Base-by-base conservation (phyloP, 1,140 invertebrate species). In the Pteromalus puparum region DNA sequence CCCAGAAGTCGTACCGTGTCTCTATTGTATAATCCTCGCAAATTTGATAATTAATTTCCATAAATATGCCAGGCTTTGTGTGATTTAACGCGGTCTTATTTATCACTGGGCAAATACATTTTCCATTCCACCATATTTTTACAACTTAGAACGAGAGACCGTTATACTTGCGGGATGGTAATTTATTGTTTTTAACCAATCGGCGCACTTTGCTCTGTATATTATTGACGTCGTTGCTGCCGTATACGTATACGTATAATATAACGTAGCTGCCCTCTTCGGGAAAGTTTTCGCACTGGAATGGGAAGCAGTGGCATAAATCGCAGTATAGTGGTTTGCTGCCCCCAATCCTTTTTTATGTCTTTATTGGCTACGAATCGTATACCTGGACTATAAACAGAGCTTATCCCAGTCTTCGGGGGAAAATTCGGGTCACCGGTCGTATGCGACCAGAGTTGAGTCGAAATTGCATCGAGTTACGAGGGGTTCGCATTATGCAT, bases 151-250 rank as follows among this genome's bases (percentile, higher is more conserved):
- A 61, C 18, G 3, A 6, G 3, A 6, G 53, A 61, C 53, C 53
- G 53, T 61, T 61, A 61, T 61, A 61, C 53, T 61, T 61, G 18
- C 18, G 53, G 53, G 21, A 61, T 4, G 21, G 1, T 83, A 78
- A 79, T 86, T 81, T 80, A 84, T 80, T 75, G 79, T 82, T 82
- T 80, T 81, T 82, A 78, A 81, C 74, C 76, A n/a, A 81, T 75
- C 30, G 28, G n/a, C n/a, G 53, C 61, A 76, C 65, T 82, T 74
- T 65, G 30, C 3, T 5, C 3, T 34, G 74, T 82, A 61, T 61
- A 61, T 61, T 82, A 61, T 42, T 61, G 18, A 4, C 53, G 53
- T 61, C 53, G 7, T 5, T 18, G 48, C 48, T 53, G 48, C 48
- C 15, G 48, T 5, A 5, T 18, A 1, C 10, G n/a, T n/a, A n/a